Evolutionary conservation across 2,113 vertebrate species (phyloP), one percentile per base, ranked within the genome.

Genomic region (Malurus cyaneus): DNA sequence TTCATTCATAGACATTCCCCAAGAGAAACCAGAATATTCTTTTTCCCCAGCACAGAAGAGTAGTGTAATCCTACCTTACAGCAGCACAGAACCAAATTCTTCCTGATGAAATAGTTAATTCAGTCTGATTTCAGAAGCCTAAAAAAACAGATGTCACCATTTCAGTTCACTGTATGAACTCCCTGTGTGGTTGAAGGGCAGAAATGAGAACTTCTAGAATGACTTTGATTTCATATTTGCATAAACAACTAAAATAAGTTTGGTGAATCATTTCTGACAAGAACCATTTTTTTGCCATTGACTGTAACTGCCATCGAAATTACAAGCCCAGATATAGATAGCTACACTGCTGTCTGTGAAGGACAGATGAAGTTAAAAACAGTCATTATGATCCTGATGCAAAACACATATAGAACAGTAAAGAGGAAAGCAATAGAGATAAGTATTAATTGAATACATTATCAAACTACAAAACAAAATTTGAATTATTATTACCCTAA

Each of bases 1-100:
- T 24, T n/a, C 0, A 0, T 65, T 78, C 0, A 0, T 46, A 53
- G 28, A 3, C 0, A 14, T 54, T 66, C 13, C 8, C 25, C 2
- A 3, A 10, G 2, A 66, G 6, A 76, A 41, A 79, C 6, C 13
- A 59, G 14, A 64, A 18, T 1, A 41, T 4, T 23, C 12, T 26
- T 70, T 73, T 72, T 56, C 18, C 21, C 7, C 32, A 50, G 17
- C 1, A 4, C 5, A 46, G 42, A 61, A 14, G 12, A 81, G 24
- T 21, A 49, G 2, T 47, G 1, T 66, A 34, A 47, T 71, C 25
- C 25, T 53, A 50, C 2, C 9, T 85, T 32, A 54, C 6, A 67
- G 15, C 7, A 71, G 12, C 41, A 52, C 0, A 1, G 18, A 79
- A 6, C 1, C 65, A 73, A 70, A 41, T 87, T 52, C 4, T 78